These are phyloP conservation scores for Corythaeola cristata DNA, from an alignment of 2,113 vertebrate species.

Conservation along the genomic window DNA sequence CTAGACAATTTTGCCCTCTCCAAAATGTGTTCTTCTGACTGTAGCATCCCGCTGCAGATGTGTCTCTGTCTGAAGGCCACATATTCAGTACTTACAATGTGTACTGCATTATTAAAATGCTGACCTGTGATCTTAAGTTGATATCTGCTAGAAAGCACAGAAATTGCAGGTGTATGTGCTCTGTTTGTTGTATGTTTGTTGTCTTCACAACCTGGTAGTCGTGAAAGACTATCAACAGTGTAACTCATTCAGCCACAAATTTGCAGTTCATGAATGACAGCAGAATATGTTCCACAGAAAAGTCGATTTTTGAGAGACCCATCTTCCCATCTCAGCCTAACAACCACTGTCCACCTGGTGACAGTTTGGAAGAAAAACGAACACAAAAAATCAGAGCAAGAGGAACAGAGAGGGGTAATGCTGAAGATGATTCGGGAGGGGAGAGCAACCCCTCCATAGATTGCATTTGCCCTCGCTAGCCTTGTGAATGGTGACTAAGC, in stretches of 20 bases:
- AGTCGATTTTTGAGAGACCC: not conserved
- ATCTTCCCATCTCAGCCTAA: not conserved
- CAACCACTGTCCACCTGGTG: not conserved
- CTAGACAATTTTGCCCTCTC: not conserved
- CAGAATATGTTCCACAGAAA: not conserved
- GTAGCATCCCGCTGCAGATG: not conserved
- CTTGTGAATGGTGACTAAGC: conserved; percentile 29
- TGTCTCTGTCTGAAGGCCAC: not conserved
- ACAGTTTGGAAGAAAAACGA: conserved; percentile 10
- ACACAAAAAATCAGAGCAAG: conserved; percentile 15
- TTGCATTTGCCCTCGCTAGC: not conserved
- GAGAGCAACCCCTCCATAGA: conserved; percentile 40
- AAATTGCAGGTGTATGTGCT: not conserved
- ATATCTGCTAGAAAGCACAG: not conserved
- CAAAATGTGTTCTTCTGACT: not conserved
- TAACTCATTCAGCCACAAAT: not conserved
- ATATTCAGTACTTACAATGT: not conserved
- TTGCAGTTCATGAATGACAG: not conserved
- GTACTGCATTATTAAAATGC: not conserved
- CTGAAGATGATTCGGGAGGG: conserved; percentile 29
- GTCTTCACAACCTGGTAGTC: not conserved
- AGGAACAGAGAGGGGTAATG: conserved; percentile 18
- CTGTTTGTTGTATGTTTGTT: not conserved
- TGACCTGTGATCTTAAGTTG: not conserved
- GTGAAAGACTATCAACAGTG: not conserved